Evolutionary conservation across 2,797 vertebrate genomes (phyloP), one percentile per base, ranked within the genome.

Genomic region (Parotocinclus haroldoi): DNA sequence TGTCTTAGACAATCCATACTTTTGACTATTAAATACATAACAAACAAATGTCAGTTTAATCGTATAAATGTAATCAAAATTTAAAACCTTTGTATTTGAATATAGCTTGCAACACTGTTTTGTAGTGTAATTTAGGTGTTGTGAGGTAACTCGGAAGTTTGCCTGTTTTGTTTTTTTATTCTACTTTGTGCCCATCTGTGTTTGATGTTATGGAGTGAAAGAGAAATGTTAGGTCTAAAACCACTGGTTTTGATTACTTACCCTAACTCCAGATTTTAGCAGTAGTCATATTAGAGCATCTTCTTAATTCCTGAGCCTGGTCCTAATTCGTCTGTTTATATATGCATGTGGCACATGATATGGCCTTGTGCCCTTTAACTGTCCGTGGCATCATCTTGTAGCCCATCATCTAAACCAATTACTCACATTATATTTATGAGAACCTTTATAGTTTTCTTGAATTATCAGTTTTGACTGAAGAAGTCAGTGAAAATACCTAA

Each of bases 291-390:
- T 62, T 75, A 37, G 75, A 61, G 61, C 54, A 12, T 63, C 46
- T 71, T 58, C 63, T 53, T 62, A 27, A 27, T 27, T 27, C 27
- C 11, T 13, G 50, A 66, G 62, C 72, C 78, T 81, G 74, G 51
- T 70, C 61, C 18, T 66, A 74, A 64, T 80, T 74, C 74, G 65
- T 58, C 44, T 80, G 71, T 81, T 81, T 83, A 75, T 78, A 54
- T 82, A 73, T 76, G 81, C 74, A 82, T 65, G 71, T 82, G 78
- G 85, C 80, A 5, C 27, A 27, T 27, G 27, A 27, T 27, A 84
- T 69, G 74, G 79, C 38, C 67, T 73, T 67, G 71, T 51, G 66
- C 19, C 78, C 58, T 58, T 65, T 70, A 61, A 52, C 71, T 66
- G 19, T 54, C n/a, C 18, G 13, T 74, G 58, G 37, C 53, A 54